Base-by-base conservation (phyloP, 2,888 invertebrate species). In the Tetranychus piercei region DNA sequence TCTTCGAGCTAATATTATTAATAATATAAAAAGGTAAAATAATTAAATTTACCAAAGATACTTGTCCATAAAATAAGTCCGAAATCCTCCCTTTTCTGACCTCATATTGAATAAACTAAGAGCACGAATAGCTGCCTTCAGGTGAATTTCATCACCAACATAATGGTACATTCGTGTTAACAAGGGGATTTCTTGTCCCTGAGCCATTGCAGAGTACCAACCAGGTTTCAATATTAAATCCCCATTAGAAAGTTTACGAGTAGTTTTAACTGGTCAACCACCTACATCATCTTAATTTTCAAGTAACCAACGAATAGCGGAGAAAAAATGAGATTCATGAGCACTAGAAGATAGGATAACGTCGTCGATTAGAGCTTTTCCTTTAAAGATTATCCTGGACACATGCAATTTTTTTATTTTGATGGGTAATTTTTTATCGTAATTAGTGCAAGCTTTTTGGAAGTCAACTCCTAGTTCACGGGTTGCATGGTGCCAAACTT, bases 121-220 rank as follows among this genome's bases (percentile, higher is more conserved):
- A 71, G 91, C 96, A 78, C 88, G 86, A 65, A 88, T 83, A 1
- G 96, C 96, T 0, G 93, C 89, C 75, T 88, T 86, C 78, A 96
- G 85, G 83, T 93, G 97, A 75, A 85, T 84, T 71, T 71, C 43
- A 71, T 71, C 44, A 0, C 34, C 34, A 6, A 7, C 34, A 71
- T 44, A 43, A 34, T 89, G 86, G 84, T 89, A 94, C 0, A 96
- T 96, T 79, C 99, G 86, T 0, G 92, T 88, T 74, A 99, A 85
- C n/a, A 97, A 87, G 0, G 96, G 96, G 79, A 99, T 90, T 9
- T 83, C 85, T 77, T 99, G 97, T 0, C 99, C 97, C 82, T 99
- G 97, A 3, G 93, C 94, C 99, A 99, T 99, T 0, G 96, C 93
- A 0, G 95, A 96, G 82, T 94, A 90, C 94, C 94, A 94, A 76